These are phyloP conservation scores for Calliopum simillimum DNA, from an alignment of 2,888 invertebrate genomes.

Conservation along the genomic window DNA sequence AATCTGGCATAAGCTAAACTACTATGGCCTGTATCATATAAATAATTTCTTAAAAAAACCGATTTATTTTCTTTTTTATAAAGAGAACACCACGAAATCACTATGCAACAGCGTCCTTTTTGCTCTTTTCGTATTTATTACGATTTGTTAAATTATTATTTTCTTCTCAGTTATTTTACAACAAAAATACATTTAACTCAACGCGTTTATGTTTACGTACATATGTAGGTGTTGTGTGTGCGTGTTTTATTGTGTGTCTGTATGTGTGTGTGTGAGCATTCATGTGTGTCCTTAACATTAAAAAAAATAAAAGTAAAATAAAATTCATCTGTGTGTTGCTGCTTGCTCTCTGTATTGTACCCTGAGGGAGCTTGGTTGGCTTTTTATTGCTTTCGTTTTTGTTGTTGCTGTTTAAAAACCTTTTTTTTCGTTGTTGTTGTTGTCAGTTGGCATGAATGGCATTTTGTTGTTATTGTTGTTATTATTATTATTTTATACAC, in stretches of 20 bases:
- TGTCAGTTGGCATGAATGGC: background rate
- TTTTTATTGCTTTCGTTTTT: slow-evolving; percentile 10
- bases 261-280: too few species aligned
- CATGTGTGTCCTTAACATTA: too few species aligned
- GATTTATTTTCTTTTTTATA: too few species aligned
- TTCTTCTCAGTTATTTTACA: slow-evolving; percentile 30
- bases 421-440: too few species aligned
- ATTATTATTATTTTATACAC: slow-evolving; percentile 39
- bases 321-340: background rate
- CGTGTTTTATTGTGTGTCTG: too few species aligned
- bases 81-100: too few species aligned
- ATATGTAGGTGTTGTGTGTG: too few species aligned
- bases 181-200: slow-evolving; percentile 8
- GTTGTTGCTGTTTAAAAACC: slow-evolving; percentile 22
- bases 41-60: too few species aligned
- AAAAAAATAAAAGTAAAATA: too few species aligned
- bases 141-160: slow-evolving; percentile 58
- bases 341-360: background rate
- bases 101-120: slow-evolving; percentile 45
- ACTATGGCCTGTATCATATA: too few species aligned
- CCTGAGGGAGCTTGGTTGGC: background rate
- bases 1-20: too few species aligned
- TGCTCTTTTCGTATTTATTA: slow-evolving; percentile 54
- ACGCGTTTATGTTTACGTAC: too few species aligned
- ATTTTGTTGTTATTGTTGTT: slow-evolving; percentile 14